Evolutionary conservation across 2,797 vertebrate species (phyloP).

Genomic region (Syncerus caffer): DNA sequence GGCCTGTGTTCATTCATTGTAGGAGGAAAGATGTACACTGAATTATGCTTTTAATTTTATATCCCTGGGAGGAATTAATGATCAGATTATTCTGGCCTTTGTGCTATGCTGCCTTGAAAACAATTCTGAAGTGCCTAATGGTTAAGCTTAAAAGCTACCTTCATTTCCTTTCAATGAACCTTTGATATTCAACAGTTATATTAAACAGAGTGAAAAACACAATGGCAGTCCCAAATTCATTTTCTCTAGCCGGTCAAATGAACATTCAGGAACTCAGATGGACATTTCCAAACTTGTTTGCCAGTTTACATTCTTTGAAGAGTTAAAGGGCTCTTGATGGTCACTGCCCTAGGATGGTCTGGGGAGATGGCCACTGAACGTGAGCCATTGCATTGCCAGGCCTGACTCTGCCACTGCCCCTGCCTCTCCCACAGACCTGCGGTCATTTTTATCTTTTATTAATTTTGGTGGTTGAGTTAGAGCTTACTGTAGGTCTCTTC

Average conservation of each 20-base stretch:
- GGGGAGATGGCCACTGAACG: background rate
- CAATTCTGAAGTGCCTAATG: conserved; percentile 32
- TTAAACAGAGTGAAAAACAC: conserved; percentile 24
- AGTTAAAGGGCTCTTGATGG: background rate
- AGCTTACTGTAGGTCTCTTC: background rate
- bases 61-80: conserved; percentile 21
- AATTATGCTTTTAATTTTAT: conserved; percentile 65
- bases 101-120: conserved; percentile 41
- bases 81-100: conserved; percentile 29
- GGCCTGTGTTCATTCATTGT: background rate
- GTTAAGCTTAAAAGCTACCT: conserved; percentile 40
- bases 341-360: background rate
- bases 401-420: background rate
- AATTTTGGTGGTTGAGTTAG: background rate
- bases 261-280: background rate
- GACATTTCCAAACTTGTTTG: conserved; percentile 28
- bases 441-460: background rate
- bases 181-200: conserved; percentile 38
- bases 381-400: background rate
- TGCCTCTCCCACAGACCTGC: background rate
- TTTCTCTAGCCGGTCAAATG: conserved; percentile 1
- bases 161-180: background rate
- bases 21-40: background rate
- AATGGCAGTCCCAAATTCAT: conserved; percentile 23
- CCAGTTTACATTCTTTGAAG: background rate